Evolutionary conservation across 2,797 vertebrate species (phyloP).

Genomic region (Anniella stebbinsi): DNA sequence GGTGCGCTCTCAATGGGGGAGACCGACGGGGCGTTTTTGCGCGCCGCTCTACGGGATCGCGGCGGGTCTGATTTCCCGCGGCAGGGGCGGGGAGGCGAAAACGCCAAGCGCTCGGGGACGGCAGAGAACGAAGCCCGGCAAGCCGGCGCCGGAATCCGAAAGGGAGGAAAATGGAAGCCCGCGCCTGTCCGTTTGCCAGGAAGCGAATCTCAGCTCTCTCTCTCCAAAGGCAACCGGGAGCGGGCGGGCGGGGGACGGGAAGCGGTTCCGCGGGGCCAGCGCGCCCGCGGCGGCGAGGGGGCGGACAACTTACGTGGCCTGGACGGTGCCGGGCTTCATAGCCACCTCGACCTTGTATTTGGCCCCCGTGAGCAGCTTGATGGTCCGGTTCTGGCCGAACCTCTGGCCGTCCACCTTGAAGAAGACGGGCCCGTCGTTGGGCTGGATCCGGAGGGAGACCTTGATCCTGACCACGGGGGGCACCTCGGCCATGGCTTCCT

Average conservation of each 20-base stretch:
- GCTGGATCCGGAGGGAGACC: conserved; percentile 92
- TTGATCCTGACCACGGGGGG: conserved; percentile 90
- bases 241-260: too few species aligned
- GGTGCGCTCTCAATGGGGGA: too few species aligned
- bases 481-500: conserved; percentile 86
- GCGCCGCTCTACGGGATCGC: too few species aligned
- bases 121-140: too few species aligned
- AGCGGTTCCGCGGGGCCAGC: not conserved
- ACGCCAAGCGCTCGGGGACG: not conserved
- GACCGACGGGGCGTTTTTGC: too few species aligned
- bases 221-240: too few species aligned
- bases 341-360: conserved; percentile 94
- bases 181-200: conserved; percentile 57
- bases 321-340: conserved; percentile 90
- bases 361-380: conserved; percentile 95
- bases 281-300: not conserved
- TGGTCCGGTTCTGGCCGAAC: conserved; percentile 95
- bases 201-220: conserved; percentile 46
- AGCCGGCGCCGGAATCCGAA: not conserved
- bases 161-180: conserved; percentile 30
- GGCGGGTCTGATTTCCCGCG: not conserved
- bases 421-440: conserved; percentile 91
- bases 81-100: not conserved
- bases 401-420: conserved; percentile 95
- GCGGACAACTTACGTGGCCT: conserved; percentile 87